phyloP scores from a whole-genome alignment of 1,140 invertebrate species.

The Helicoverpa armigera region DNA sequence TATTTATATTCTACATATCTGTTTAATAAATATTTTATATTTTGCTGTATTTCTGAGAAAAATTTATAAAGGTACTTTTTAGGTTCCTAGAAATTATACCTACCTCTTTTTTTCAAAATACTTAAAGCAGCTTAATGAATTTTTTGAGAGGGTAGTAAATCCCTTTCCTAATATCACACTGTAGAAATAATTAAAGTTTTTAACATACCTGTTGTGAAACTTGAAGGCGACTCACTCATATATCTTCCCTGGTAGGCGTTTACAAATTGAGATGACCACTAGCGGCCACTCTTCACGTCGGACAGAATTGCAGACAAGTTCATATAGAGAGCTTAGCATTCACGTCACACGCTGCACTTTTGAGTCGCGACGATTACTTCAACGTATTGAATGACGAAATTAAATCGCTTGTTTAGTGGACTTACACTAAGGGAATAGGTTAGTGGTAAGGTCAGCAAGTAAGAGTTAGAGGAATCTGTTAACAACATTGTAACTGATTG shows the following conservation, averaged over 20 bases:
- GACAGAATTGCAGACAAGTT: neutral
- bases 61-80: no score
- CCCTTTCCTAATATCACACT: no score
- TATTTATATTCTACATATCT: neutral
- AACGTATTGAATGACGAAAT: neutral
- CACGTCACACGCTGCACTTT: conserved; percentile 12
- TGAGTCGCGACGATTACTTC: neutral
- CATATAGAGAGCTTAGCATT: conserved; percentile 6
- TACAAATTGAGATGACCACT: conserved; percentile 1
- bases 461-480: neutral
- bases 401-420: neutral
- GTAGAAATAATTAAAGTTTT: no score
- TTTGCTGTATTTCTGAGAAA: neutral
- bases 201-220: neutral
- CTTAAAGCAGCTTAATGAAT: no score
- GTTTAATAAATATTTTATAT: neutral
- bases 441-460: neutral
- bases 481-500: neutral
- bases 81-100: no score
- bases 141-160: no score
- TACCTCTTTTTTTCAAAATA: no score
- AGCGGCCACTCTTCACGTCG: neutral
- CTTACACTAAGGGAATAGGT: neutral
- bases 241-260: neutral
- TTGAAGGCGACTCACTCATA: neutral